Percentiles rank a stretch among this genome's conserved stretches.
phyloP scores from a whole-genome alignment of 2,797 vertebrate genomes.

The Uromys caudimaculatus region DNA sequence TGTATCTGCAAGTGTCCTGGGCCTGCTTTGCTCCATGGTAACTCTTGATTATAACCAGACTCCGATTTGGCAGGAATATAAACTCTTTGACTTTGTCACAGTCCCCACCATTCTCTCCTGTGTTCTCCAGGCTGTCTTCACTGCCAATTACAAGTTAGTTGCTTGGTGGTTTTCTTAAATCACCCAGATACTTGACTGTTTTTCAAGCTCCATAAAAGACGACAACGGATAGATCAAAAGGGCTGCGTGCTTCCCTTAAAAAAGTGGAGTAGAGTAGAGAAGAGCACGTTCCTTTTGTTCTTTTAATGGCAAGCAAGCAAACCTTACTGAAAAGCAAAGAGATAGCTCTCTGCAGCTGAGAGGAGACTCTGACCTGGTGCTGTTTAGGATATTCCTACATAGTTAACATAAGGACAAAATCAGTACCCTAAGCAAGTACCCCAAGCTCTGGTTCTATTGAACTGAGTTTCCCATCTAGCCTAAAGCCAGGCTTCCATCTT shows the following conservation, averaged over 20 bases:
- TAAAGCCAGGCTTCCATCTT: background rate
- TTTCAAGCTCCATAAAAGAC: background rate
- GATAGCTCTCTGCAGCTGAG: background rate
- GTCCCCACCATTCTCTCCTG: rapidly evolving
- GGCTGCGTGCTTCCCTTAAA: background rate
- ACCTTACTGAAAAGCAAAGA: background rate
- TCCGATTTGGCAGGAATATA: background rate
- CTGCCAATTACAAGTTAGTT: background rate
- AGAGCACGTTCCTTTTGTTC: background rate
- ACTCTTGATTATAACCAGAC: rapidly evolving
- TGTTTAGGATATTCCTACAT: background rate
- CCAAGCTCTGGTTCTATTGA: background rate
- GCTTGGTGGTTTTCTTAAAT: background rate
- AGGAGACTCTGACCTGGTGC: too few species aligned
- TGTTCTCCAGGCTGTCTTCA: background rate
- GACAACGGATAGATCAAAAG: background rate
- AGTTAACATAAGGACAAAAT: too few species aligned
- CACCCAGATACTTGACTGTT: background rate
- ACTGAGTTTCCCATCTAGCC: background rate
- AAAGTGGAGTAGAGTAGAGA: background rate
- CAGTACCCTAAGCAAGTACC: background rate
- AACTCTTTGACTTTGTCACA: background rate
- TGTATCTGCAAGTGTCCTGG: background rate
- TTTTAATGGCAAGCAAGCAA: background rate
- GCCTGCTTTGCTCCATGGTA: background rate